Evolutionary conservation across 2,113 vertebrate genomes (phyloP), one percentile per base, ranked within the genome.

Genomic region (Tupaia tana): DNA sequence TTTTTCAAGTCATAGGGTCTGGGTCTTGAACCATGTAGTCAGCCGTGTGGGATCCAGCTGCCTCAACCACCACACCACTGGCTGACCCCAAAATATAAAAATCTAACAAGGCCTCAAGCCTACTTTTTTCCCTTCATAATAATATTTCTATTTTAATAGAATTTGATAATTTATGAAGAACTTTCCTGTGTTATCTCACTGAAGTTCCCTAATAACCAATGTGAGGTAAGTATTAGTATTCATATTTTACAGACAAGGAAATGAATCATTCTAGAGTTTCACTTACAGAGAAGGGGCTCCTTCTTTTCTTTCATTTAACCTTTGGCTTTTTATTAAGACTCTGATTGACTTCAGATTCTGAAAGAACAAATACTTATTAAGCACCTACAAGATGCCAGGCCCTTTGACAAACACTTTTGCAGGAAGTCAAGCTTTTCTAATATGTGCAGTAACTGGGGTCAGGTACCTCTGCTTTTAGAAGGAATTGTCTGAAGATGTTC

Each of bases 141-240:
- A 83, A 86, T 67, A 31, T 94, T 93, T 77, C 81, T 92, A 59
- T 93, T 19, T 93, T 64, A 92, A 31, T 58, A 92, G 91, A 87
- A 86, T 4, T 14, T 75, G 25, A 58, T 34, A 66, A 27, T 73
- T 94, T 64, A 78, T 58, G 86, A 95, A 94, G 86, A 88, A 92
- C 11, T 78, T 73, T 43, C n/a, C 70, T 14, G 0, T 58, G 15
- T 80, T 83, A 83, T 93, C 31, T 83, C 82, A 77, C 13, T 63
- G 66, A 64, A 29, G 31, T 15, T 11, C 22, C 74, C 58, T 69
- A 20, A 83, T 29, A 69, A 29, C 2, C 20, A 20, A 20, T n/a
- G 94, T 63, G 43, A 91, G 20, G 69, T 82, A 82, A 96, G 25
- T 15, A 85, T 90, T 88, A 27, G 56, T 70, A 67, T 31, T 93